These are phyloP conservation scores for Huso huso DNA, from an alignment of 2,797 vertebrate species.

Conservation along the genomic window DNA sequence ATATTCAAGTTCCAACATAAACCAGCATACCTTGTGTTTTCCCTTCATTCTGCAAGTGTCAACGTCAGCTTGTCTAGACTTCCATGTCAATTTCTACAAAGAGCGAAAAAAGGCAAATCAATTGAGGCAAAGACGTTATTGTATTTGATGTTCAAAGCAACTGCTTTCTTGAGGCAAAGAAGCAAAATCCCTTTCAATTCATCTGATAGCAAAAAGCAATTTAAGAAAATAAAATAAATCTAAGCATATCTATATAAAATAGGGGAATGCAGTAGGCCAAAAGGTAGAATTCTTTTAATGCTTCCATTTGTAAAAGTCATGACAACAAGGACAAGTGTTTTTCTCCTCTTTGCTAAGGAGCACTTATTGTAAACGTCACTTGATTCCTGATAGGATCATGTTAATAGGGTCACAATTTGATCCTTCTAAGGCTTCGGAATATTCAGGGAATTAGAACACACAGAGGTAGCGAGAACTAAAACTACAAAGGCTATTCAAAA, in stretches of 20 bases:
- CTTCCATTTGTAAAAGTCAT: no score
- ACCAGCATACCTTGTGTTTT: conserved; percentile 87
- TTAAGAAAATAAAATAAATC: no score
- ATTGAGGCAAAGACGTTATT: conserved; percentile 16
- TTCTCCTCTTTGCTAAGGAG: no score
- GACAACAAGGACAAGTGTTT: no score
- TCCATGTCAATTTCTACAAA: conserved; percentile 94
- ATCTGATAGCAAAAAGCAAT: not conserved
- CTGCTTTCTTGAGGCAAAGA: conserved; percentile 36
- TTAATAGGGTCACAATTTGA: conserved; percentile 43
- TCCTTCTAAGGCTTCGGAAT: conserved; percentile 12
- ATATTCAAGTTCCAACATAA: conserved; percentile 16
- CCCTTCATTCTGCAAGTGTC: conserved; percentile 99
- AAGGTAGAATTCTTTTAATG: no score
- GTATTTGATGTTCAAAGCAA: conserved; percentile 50
- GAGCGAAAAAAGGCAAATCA: conserved; percentile 38
- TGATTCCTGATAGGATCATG: conserved; percentile 55
- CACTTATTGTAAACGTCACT: conserved; percentile 33
- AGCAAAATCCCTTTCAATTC: not conserved
- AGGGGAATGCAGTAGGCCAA: no score
- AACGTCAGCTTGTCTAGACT: conserved; percentile 92
- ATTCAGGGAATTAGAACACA: conserved; percentile 21
- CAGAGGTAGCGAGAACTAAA: no score
- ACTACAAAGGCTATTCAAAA: no score
- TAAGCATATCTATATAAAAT: no score